Evolutionary conservation across 2,888 invertebrate genomes (phyloP).

Genomic region (Zaprionus lineosus): DNA sequence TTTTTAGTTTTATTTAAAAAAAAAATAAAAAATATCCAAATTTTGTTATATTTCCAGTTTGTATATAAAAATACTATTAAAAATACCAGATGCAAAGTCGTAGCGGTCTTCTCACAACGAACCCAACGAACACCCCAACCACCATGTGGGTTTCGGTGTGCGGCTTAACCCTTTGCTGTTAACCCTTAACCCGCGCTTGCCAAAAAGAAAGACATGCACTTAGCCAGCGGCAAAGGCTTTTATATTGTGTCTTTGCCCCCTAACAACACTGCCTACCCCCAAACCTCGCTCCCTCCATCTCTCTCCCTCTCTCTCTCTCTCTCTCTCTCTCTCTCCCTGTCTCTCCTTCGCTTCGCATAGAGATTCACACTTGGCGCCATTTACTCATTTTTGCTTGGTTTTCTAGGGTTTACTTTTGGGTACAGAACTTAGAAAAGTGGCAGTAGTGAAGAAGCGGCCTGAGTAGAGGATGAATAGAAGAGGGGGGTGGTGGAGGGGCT

Average conservation of each 20-base stretch:
- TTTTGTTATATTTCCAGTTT: too few relatives aligned
- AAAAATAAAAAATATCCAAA: too few relatives aligned
- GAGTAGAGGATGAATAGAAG: too few relatives aligned
- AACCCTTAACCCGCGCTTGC: slow-evolving; percentile 39
- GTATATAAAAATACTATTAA: background rate
- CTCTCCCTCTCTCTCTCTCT: background rate
- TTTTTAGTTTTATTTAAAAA: too few relatives aligned
- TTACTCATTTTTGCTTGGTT: slow-evolving; percentile 48
- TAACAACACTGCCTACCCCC: too few relatives aligned
- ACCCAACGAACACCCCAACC: too few relatives aligned
- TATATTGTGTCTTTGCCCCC: slow-evolving; percentile 9
- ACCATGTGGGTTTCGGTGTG: slow-evolving; percentile 24
- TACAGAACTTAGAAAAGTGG: too few relatives aligned
- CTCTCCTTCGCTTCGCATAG: slow-evolving; percentile 11
- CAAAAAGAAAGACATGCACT: slow-evolving; percentile 41
- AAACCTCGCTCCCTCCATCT: background rate
- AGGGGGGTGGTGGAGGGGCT: slow-evolving; percentile 1
- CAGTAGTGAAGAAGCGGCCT: too few relatives aligned
- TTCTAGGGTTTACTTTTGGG: slow-evolving; percentile 18
- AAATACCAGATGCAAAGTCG: too few relatives aligned
- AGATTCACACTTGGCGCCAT: slow-evolving; percentile 65
- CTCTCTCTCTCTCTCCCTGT: background rate
- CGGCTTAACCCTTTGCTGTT: slow-evolving; percentile 36
- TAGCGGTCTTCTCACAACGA: too few relatives aligned
- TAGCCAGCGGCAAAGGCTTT: slow-evolving; percentile 54